phyloP scores from a whole-genome alignment of 1,140 invertebrate species.

The Potamilus streckersoni region DNA sequence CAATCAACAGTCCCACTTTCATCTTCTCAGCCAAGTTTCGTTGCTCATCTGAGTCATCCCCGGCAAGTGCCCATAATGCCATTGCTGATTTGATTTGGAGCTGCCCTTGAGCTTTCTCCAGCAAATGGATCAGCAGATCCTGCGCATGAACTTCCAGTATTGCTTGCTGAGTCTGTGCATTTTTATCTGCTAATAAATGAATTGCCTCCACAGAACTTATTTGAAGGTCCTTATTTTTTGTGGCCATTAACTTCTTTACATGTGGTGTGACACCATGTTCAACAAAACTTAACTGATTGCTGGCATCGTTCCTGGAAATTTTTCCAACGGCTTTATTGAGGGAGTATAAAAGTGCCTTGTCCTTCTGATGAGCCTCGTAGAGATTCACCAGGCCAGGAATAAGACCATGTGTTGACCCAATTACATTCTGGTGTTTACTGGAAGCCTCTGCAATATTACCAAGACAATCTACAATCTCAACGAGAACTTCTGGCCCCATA shows the following conservation, averaged over 20 bases:
- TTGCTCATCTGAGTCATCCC: constrained; percentile 55
- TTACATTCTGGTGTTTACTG: constrained; percentile 37
- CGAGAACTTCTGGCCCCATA: constrained; percentile 55
- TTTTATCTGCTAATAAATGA: constrained; percentile 56
- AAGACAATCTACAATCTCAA: constrained; percentile 51
- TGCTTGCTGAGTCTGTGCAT: constrained; percentile 54
- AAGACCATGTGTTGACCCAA: constrained; percentile 45
- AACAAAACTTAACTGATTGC: constrained; percentile 60
- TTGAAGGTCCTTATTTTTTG: constrained; percentile 56
- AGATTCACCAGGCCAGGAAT: constrained; percentile 48
- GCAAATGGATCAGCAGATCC: constrained; percentile 56
- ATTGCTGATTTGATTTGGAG: constrained; percentile 63
- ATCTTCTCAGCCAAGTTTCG: constrained; percentile 62
- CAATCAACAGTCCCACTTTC: constrained; percentile 60
- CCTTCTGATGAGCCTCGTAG: constrained; percentile 46
- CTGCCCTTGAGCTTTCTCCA: constrained; percentile 53
- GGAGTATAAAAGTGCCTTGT: constrained; percentile 51
- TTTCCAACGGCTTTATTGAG: constrained; percentile 51
- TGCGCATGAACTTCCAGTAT: constrained; percentile 55
- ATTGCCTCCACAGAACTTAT: constrained; percentile 61
- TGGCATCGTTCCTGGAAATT: constrained; percentile 43
- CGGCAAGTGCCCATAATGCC: constrained; percentile 66
- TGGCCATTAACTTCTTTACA: constrained; percentile 45
- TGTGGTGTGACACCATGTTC: constrained; percentile 51
- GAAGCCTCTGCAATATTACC: constrained; percentile 52